Percentiles rank a stretch among this genome's conserved stretches.
phyloP scores from a whole-genome alignment of 2,113 vertebrate species.

The Rhizomys pruinosus region DNA sequence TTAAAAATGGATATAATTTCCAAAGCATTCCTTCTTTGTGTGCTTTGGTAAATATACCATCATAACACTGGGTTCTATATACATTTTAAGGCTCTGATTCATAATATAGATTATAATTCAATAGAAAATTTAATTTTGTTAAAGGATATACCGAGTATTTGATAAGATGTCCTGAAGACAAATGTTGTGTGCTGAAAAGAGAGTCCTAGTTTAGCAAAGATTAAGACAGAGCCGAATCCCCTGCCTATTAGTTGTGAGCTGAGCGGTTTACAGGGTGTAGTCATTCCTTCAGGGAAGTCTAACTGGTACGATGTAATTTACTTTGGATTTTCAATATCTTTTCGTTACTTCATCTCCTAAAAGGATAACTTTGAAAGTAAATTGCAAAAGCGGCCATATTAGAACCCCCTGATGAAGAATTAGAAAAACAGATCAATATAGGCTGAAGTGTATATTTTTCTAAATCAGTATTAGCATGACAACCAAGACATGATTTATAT shows the following conservation, averaged over 20 bases:
- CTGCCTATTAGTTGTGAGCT: conserved; percentile 87
- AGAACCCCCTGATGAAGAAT: conserved; percentile 84
- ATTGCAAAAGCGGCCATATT: conserved; percentile 82
- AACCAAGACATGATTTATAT: conserved; percentile 80
- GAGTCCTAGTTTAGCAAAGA: conserved; percentile 86
- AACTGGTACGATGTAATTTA: conserved; percentile 85
- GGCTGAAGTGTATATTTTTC: conserved; percentile 82
- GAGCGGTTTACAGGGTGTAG: conserved; percentile 88
- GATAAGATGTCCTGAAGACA: conserved; percentile 78
- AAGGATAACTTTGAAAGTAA: conserved; percentile 84
- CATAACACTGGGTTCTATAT: conserved; percentile 54
- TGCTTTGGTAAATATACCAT: conserved; percentile 33
- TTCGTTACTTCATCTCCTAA: conserved; percentile 84
- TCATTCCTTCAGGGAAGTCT: conserved; percentile 85
- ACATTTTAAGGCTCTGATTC: conserved; percentile 65
- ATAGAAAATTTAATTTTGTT: conserved; percentile 76
- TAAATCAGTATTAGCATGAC: conserved; percentile 82
- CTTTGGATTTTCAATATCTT: conserved; percentile 85
- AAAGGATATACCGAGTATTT: conserved; percentile 72
- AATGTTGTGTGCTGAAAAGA: conserved; percentile 72
- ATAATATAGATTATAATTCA: conserved; percentile 71
- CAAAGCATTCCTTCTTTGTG: conserved; percentile 54
- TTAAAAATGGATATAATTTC: conserved; percentile 44
- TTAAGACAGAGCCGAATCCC: conserved; percentile 87
- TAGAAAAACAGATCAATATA: conserved; percentile 85